phyloP scores from a whole-genome alignment of 2,888 invertebrate genomes.

The Zelleria hepariella region DNA sequence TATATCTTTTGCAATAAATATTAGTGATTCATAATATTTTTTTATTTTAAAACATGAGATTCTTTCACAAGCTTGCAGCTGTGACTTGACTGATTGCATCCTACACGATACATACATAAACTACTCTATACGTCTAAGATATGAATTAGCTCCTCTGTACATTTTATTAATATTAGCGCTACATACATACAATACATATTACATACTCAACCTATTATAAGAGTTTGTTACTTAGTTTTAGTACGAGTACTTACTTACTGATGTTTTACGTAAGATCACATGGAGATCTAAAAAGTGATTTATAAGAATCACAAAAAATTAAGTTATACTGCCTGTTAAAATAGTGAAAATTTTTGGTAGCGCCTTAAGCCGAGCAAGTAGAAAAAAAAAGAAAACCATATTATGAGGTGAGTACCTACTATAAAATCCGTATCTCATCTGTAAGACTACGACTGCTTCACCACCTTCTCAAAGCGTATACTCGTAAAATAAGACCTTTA shows the following conservation, averaged over 20 bases:
- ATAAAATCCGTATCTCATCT: too few species aligned
- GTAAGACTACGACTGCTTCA: too few species aligned
- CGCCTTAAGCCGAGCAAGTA: not conserved
- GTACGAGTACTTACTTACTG: too few species aligned
- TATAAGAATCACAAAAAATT: not conserved
- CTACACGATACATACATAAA: not conserved
- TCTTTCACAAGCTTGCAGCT: not conserved
- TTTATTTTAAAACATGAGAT: not conserved
- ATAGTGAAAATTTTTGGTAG: not conserved
- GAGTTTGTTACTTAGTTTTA: too few species aligned
- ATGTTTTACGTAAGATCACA: not conserved
- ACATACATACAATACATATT: not conserved
- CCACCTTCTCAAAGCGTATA: not conserved
- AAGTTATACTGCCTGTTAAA: not conserved
- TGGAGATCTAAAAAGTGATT: not conserved
- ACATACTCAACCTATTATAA: not conserved
- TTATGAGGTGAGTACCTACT: too few species aligned
- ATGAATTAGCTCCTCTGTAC: not conserved
- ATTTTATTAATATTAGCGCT: not conserved
- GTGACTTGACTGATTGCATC: not conserved
- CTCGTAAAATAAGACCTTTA: conserved; percentile 24
- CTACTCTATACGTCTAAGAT: not conserved
- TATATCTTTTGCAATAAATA: not conserved
- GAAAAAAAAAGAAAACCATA: not conserved
- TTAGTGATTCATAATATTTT: not conserved